Evolutionary conservation across 2,797 vertebrate genomes (phyloP), one percentile per base, ranked within the genome.

Genomic region (Sebastiscus tertius): DNA sequence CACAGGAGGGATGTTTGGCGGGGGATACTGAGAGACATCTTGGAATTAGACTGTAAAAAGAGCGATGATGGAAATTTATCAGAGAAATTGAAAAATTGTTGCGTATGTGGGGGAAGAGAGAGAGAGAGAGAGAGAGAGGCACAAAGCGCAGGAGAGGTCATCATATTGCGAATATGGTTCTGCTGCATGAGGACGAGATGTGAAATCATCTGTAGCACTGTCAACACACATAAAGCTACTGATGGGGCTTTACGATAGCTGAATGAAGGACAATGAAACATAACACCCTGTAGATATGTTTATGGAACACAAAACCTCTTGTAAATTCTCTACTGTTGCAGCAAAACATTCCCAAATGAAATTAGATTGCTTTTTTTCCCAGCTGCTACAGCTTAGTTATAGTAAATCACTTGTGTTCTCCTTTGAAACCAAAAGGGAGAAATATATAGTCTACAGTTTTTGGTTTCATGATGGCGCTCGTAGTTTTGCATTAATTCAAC

Each of bases 11-110:
- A 81, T 83, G 81, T 86, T 89, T 92, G 87, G 70, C 73, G 5
- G 79, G 79, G 79, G 71, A 89, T 78, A 82, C 86, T 83, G 81
- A 93, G 85, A 90, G 82, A 85, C 85, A 75, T 88, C 77, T 87
- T 88, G 59, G 87, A 92, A 93, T 93, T 88, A 90, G 78, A 79
- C 87, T 75, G 78, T 80, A 86, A 90, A 49, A 81, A 90, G 80
- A 80, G 72, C 42, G 20, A 80, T 87, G 83, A 91, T 88, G 75
- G 60, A 86, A 79, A 88, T 85, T 86, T 80, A 86, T 92, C 84
- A 80, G 83, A 70, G 65, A 88, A 87, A 87, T 82, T 82, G 80
- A 86, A 88, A 87, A 83, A 80, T 58, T 74, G 68, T 76, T 77
- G 55, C 5, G 6, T 68, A 62, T 59, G 31, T 12, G 18, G 6